These are phyloP conservation scores for Echeneis naucrates DNA, from an alignment of 2,797 vertebrate genomes.

Conservation along the genomic window DNA sequence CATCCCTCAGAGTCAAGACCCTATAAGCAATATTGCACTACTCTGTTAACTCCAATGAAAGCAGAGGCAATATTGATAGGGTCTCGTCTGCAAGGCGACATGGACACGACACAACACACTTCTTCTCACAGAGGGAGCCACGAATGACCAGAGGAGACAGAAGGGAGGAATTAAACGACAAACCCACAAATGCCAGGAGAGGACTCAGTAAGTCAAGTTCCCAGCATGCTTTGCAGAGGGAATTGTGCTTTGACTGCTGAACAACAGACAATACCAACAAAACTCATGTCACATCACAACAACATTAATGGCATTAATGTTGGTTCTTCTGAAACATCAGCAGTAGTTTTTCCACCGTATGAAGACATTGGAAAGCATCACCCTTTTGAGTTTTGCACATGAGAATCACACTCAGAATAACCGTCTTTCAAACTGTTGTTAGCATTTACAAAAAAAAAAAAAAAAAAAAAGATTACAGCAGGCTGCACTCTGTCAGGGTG, in stretches of 20 bases:
- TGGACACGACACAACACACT: slow-evolving; percentile 10
- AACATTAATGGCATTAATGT: background rate
- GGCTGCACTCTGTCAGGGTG: background rate
- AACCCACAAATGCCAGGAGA: background rate
- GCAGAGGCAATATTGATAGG: slow-evolving; percentile 98
- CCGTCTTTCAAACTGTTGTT: background rate
- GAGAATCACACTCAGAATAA: background rate
- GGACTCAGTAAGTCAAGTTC: background rate
- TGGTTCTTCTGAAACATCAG: background rate
- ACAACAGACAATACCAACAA: too few species aligned
- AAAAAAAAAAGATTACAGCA: background rate
- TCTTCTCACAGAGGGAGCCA: background rate
- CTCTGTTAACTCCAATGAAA: slow-evolving; percentile 89
- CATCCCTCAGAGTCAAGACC: slow-evolving; percentile 91
- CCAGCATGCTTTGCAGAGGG: background rate
- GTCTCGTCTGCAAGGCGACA: slow-evolving; percentile 88
- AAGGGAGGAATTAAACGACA: background rate
- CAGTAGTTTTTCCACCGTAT: background rate
- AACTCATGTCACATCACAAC: too few species aligned
- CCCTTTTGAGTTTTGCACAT: background rate
- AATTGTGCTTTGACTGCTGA: background rate
- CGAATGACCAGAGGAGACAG: slow-evolving; percentile 1
- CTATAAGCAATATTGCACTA: slow-evolving; percentile 99
- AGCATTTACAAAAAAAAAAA: background rate
- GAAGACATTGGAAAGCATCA: background rate